Percentiles rank a stretch among this genome's conserved stretches.
phyloP scores from a whole-genome alignment of 2,888 invertebrate species.

The Thysanoteuthis rhombus region DNA sequence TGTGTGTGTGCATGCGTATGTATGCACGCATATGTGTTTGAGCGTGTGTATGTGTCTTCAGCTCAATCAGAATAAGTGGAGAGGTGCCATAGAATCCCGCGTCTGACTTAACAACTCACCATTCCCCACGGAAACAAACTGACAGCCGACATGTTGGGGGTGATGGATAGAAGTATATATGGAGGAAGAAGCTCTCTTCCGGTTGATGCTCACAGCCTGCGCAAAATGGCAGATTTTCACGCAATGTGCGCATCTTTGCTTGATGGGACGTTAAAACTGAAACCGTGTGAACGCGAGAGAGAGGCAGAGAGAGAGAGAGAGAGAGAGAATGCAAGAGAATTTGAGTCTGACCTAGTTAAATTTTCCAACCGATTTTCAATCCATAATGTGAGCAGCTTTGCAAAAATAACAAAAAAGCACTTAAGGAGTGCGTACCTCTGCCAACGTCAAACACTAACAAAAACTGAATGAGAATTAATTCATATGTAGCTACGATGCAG shows the following conservation, averaged over 20 bases:
- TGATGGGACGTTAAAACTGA: neutral
- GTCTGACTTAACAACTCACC: neutral
- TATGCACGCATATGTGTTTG: neutral
- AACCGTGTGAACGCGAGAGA: neutral
- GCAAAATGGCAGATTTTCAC: neutral
- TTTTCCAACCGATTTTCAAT: neutral
- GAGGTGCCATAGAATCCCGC: neutral
- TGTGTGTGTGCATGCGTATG: neutral
- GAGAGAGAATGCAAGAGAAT: neutral
- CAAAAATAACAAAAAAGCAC: neutral
- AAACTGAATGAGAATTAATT: too few species aligned
- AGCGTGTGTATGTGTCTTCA: neutral
- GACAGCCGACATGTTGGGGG: neutral
- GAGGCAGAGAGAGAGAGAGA: neutral
- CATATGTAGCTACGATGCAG: too few species aligned
- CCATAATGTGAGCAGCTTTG: neutral
- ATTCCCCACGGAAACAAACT: neutral
- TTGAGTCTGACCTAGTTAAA: neutral
- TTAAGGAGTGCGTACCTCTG: too few species aligned
- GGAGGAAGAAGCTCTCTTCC: neutral
- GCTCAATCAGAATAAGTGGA: slow-evolving; percentile 12
- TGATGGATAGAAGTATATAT: neutral
- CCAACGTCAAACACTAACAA: too few species aligned
- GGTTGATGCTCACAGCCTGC: neutral
- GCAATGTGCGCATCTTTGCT: neutral